These are phyloP conservation scores for Pterocles burchelli DNA, from an alignment of 2,113 vertebrate species.

Conservation along the genomic window DNA sequence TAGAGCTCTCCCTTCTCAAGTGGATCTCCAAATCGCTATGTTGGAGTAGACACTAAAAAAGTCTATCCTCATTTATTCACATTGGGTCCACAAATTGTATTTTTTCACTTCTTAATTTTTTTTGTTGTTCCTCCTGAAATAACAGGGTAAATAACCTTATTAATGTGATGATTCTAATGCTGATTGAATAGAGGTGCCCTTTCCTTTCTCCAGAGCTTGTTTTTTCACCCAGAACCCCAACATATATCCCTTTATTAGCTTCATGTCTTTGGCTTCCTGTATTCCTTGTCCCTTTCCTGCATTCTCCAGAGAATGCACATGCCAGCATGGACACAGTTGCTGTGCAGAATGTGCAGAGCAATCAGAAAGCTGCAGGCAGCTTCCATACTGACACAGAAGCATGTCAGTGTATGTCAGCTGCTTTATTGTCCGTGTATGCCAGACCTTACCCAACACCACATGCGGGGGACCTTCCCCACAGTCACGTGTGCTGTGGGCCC, in stretches of 20 bases:
- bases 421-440: not conserved
- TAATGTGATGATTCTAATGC: not conserved
- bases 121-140: not conserved
- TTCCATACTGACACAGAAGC: not conserved
- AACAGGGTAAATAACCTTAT: not conserved
- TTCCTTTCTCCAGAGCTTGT: not conserved
- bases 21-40: not conserved
- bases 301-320: not conserved
- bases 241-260: not conserved
- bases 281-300: not conserved
- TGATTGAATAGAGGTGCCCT: not conserved
- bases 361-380: not conserved
- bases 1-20: not conserved
- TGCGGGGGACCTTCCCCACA: not conserved
- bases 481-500: rapidly evolving
- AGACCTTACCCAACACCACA: not conserved
- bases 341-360: not conserved
- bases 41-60: not conserved
- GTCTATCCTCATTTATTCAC: not conserved
- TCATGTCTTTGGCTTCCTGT: not conserved
- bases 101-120: not conserved
- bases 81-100: rapidly evolving
- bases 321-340: not conserved
- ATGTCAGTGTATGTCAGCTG: not conserved
- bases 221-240: not conserved